A percentile compares a stretch with the other conserved stretches of the same genome.
phyloP scores from a whole-genome alignment of 2,888 invertebrate species.

The Amblyjoppa proteus region DNA sequence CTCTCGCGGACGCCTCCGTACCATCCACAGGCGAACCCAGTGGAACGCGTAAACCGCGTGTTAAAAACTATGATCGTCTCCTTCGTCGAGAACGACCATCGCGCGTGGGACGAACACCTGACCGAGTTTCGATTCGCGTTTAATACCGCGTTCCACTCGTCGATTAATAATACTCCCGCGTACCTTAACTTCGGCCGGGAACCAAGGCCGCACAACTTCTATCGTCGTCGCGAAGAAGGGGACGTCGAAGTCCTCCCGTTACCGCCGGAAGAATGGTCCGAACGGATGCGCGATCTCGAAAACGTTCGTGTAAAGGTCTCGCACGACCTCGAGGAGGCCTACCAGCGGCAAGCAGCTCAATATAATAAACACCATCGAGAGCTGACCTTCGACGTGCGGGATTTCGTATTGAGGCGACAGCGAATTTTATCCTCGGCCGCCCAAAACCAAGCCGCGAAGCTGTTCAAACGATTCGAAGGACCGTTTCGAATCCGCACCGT shows the following conservation, averaged over 20 bases:
- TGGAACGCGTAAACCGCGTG: slow-evolving; percentile 71
- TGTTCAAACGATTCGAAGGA: slow-evolving; percentile 20
- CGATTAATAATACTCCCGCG: slow-evolving; percentile 63
- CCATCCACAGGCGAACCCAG: slow-evolving; percentile 55
- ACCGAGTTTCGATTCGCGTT: slow-evolving; percentile 69
- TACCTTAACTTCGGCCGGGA: slow-evolving; percentile 67
- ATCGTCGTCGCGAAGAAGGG: slow-evolving; percentile 32
- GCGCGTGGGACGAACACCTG: slow-evolving; percentile 71
- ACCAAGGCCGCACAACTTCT: slow-evolving; percentile 29
- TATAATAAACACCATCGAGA: background rate
- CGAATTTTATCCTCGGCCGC: slow-evolving; percentile 24
- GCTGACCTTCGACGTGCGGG: background rate
- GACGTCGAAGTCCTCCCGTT: background rate
- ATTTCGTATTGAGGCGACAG: background rate
- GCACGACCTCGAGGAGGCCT: slow-evolving; percentile 7
- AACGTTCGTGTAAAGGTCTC: background rate
- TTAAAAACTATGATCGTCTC: slow-evolving; percentile 75
- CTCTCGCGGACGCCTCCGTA: slow-evolving; percentile 70
- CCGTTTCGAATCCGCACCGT: slow-evolving; percentile 23
- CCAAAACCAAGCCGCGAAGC: too few species aligned
- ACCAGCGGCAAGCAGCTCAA: background rate
- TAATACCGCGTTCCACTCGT: slow-evolving; percentile 67
- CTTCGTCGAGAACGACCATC: slow-evolving; percentile 69
- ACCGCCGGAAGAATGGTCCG: slow-evolving; percentile 14
- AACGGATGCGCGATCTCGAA: background rate